These are phyloP conservation scores for Natator depressus DNA, from an alignment of 2,113 vertebrate species.

Conservation along the genomic window DNA sequence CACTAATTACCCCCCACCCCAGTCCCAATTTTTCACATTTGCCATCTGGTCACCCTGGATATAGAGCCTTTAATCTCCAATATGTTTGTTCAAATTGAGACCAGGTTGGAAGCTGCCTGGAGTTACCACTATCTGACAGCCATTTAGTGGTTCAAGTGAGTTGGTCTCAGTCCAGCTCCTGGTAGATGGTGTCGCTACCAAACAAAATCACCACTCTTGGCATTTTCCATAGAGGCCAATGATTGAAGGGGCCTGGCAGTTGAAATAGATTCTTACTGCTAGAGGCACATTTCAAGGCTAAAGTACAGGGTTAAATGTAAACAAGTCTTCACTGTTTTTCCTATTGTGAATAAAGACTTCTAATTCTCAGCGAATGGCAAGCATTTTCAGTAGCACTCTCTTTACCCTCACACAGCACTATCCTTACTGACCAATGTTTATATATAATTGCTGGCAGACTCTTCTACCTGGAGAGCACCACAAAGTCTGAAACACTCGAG, in stretches of 20 bases:
- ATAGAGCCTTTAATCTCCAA: neutral
- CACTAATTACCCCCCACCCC: too few species aligned
- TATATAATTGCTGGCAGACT: neutral
- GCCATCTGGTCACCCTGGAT: too few species aligned
- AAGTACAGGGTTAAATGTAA: neutral
- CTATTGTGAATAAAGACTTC: neutral
- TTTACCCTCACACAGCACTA: too few species aligned
- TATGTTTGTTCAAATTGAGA: neutral
- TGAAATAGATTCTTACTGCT: neutral
- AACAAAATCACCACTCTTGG: neutral
- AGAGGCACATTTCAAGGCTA: neutral
- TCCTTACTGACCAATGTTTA: neutral
- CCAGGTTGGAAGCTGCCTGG: neutral
- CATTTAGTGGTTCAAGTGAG: neutral
- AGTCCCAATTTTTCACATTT: too few species aligned
- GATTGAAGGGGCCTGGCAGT: too few species aligned
- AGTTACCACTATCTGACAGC: neutral
- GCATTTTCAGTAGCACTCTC: neutral
- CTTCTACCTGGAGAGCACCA: neutral
- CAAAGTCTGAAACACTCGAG: accelerated
- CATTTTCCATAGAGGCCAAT: neutral
- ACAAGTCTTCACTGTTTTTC: neutral
- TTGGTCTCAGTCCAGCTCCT: neutral
- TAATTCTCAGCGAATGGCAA: neutral
- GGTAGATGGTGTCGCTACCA: neutral